phyloP scores from a whole-genome alignment of 37 sponge, comb jelly and placozoan species.

The Spongilla lacustris region DNA sequence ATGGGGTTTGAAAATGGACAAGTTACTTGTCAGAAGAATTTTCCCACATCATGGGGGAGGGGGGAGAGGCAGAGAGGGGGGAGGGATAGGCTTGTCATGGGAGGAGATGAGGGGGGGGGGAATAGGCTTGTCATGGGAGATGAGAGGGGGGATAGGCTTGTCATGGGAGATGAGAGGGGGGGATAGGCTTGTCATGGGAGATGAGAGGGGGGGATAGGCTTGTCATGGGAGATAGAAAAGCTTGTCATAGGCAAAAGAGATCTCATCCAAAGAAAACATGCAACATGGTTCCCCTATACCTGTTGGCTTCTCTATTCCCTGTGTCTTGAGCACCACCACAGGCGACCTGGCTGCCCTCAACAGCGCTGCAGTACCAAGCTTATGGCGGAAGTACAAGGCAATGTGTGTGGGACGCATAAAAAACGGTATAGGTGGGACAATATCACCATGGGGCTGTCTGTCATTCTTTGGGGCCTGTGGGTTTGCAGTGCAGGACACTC shows the following conservation, averaged over 20 bases:
- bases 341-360: constrained; percentile 36
- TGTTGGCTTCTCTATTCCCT: constrained; percentile 41
- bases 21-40: neutral
- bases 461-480: neutral
- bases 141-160: neutral
- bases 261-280: neutral
- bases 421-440: constrained; percentile 66
- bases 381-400: constrained; percentile 39
- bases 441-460: constrained; percentile 40
- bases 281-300: too few species aligned
- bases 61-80: neutral
- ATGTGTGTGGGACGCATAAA: constrained; percentile 51
- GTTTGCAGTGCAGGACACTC: too few species aligned
- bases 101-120: constrained; percentile 16
- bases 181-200: too few species aligned
- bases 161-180: constrained; percentile 7
- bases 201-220: neutral
- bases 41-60: neutral
- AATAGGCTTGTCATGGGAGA: too few species aligned
- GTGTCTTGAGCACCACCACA: constrained; percentile 6
- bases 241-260: neutral
- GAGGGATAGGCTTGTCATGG: neutral
- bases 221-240: neutral
- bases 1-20: neutral
- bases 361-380: constrained; percentile 24